Conservation (phyloP, 2,113 vertebrate genomes). For the Gavialis gangeticus region DNA sequence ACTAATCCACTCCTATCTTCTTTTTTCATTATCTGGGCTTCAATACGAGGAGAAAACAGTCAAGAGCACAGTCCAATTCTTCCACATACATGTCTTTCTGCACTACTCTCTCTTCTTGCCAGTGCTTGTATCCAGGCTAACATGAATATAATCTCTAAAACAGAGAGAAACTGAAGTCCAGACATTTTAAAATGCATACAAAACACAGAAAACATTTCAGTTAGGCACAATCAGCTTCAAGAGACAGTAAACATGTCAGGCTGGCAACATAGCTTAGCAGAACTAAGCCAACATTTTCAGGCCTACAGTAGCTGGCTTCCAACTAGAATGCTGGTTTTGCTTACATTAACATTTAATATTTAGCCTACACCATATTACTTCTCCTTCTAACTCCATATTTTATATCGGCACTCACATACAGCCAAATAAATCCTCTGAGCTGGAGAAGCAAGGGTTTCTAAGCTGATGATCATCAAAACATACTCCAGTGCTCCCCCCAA, state of each 20-base stretch:
- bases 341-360: not conserved
- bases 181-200: conserved; percentile 32
- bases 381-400: not conserved
- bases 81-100: not conserved
- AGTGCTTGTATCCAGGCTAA: not conserved
- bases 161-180: not conserved
- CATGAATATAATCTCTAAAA: conserved; percentile 25
- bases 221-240: not conserved
- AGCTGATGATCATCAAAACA: not conserved
- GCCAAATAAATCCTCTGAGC: conserved; percentile 25
- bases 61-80: not conserved
- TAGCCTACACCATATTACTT: not conserved
- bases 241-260: not conserved
- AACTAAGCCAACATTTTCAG: conserved; percentile 19
- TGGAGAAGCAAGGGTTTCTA: not conserved
- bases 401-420: not conserved
- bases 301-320: not conserved
- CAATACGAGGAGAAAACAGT: too few species aligned
- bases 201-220: not conserved
- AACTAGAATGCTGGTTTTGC: not conserved
- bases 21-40: not conserved
- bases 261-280: conserved; percentile 5
- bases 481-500: not conserved
- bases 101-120: not conserved
- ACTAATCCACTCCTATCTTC: not conserved